Evolutionary conservation across 2,113 vertebrate species (phyloP).

Genomic region (Nanorana parkeri): DNA sequence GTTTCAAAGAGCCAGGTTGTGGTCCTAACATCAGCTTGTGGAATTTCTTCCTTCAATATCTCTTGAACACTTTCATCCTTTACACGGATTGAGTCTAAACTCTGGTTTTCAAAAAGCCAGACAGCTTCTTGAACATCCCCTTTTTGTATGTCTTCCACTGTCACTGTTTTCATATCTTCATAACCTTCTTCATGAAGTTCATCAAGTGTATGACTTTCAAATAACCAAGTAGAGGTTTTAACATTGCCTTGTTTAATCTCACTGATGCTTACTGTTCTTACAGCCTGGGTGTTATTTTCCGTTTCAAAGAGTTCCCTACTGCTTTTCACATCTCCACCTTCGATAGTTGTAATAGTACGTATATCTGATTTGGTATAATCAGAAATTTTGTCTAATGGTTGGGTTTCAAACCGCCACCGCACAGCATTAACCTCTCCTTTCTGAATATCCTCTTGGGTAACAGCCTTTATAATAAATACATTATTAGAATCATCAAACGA

Average conservation of each 20-base stretch:
- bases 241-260: slow-evolving; percentile 89
- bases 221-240: slow-evolving; percentile 87
- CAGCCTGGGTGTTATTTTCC: slow-evolving; percentile 69
- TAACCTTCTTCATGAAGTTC: slow-evolving; percentile 84
- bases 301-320: slow-evolving; percentile 84
- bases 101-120: slow-evolving; percentile 91
- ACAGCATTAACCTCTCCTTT: slow-evolving; percentile 87
- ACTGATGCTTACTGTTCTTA: slow-evolving; percentile 84
- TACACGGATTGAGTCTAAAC: slow-evolving; percentile 84
- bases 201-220: slow-evolving; percentile 88
- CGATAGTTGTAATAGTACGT: slow-evolving; percentile 78
- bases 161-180: slow-evolving; percentile 79
- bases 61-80: slow-evolving; percentile 67
- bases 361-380: slow-evolving; percentile 72
- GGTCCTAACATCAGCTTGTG: slow-evolving; percentile 85
- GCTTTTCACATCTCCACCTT: slow-evolving; percentile 83
- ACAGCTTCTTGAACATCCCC: slow-evolving; percentile 88
- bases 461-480: slow-evolving; percentile 87
- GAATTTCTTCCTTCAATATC: slow-evolving; percentile 77
- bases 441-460: slow-evolving; percentile 87
- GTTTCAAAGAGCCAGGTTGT: slow-evolving; percentile 93
- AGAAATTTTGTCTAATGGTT: slow-evolving; percentile 83
- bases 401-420: slow-evolving; percentile 90
- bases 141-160: slow-evolving; percentile 80
- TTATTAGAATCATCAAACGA: slow-evolving; percentile 83